These are phyloP conservation scores for Eurytoma californica DNA, from an alignment of 2,888 invertebrate genomes.

Conservation along the genomic window DNA sequence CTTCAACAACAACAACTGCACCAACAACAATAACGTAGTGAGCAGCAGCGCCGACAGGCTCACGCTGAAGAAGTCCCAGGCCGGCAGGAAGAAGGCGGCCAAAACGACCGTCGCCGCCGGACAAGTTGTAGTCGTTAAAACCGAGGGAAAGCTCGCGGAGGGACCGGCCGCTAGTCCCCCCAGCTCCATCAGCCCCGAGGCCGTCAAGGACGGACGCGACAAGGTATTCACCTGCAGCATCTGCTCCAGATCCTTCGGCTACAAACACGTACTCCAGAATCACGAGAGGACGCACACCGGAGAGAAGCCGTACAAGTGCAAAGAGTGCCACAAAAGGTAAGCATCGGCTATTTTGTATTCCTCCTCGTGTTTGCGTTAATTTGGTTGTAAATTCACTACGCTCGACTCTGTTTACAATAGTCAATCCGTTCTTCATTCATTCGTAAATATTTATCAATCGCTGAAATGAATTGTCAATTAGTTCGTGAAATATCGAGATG, in stretches of 20 bases:
- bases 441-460: too few species aligned
- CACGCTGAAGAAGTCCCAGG: slow-evolving; percentile 16
- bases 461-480: too few species aligned
- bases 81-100: slow-evolving; percentile 75
- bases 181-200: slow-evolving; percentile 73
- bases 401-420: too few species aligned
- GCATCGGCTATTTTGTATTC: slow-evolving; percentile 18
- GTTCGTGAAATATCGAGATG: too few species aligned
- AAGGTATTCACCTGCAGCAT: slow-evolving; percentile 92
- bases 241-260: slow-evolving; percentile 92
- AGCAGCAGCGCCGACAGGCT: slow-evolving; percentile 72
- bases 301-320: slow-evolving; percentile 95
- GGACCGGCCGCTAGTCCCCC: slow-evolving; percentile 76
- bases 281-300: slow-evolving; percentile 96
- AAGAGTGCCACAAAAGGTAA: slow-evolving; percentile 89
- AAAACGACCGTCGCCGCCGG: slow-evolving; percentile 72
- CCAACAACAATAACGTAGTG: slow-evolving; percentile 67
- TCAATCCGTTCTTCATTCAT: too few species aligned
- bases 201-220: slow-evolving; percentile 77
- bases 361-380: too few species aligned
- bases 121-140: slow-evolving; percentile 15
- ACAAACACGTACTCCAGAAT: slow-evolving; percentile 95
- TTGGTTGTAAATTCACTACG: too few species aligned
- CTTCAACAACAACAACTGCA: slow-evolving; percentile 64
- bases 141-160: not conserved